Conservation (phyloP, 2,797 vertebrate genomes). For the Ara ararauna region DNA sequence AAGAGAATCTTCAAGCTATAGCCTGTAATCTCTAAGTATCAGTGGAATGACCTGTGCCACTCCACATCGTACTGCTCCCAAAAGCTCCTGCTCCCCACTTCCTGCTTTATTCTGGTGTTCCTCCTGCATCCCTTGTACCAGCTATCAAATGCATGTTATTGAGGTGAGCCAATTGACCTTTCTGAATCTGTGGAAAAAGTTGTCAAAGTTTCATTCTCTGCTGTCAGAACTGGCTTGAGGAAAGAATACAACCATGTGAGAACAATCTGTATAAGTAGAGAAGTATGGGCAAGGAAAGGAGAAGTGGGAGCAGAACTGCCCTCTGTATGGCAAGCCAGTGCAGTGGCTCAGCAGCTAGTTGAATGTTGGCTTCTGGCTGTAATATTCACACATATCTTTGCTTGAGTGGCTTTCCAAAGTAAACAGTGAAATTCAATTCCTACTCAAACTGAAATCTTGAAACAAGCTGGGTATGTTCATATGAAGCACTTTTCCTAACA, state of each 20-base stretch:
- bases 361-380: not conserved
- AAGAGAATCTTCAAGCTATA: not conserved
- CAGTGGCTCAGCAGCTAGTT: not conserved
- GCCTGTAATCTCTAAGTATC: not conserved
- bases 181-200: not conserved
- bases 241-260: not conserved
- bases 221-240: not conserved
- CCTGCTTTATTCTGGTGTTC: not conserved
- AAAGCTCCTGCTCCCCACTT: not conserved
- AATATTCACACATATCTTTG: rapidly evolving
- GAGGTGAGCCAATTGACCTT: not conserved
- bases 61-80: not conserved
- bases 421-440: not conserved
- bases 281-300: not conserved
- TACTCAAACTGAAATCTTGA: not conserved
- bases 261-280: not conserved
- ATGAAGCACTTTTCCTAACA: not conserved
- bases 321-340: not conserved
- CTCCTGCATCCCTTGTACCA: not conserved
- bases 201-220: not conserved
- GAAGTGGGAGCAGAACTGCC: not conserved
- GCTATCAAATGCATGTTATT: not conserved
- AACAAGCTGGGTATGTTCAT: not conserved
- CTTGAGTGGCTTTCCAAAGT: not conserved
- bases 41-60: not conserved